These are phyloP conservation scores for Eulithis prunata DNA, from an alignment of 2,888 invertebrate species.

Conservation along the genomic window DNA sequence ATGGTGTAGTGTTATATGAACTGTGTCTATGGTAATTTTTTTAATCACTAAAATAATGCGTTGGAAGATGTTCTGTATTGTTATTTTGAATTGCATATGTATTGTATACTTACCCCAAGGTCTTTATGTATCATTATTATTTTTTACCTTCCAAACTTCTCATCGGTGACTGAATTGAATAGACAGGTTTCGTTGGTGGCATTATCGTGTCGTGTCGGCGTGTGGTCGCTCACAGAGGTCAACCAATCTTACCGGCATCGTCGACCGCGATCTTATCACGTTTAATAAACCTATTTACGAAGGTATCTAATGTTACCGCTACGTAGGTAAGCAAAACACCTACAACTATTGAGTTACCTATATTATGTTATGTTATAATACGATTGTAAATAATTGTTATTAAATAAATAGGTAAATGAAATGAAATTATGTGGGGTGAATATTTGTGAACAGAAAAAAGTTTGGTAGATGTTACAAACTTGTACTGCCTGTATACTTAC, in stretches of 20 bases:
- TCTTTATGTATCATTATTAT: no score
- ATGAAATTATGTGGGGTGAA: conserved; percentile 9
- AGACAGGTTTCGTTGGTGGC: not conserved
- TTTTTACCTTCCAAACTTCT: no score
- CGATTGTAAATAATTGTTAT: no score
- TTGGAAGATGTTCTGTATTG: no score
- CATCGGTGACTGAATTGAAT: no score
- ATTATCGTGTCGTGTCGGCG: conserved; percentile 50
- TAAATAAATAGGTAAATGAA: no score
- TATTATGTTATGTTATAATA: no score
- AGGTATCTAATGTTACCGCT: conserved; percentile 16
- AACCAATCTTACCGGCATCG: conserved; percentile 67
- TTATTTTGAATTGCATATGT: no score
- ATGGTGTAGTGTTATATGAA: no score
- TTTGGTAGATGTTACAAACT: not conserved
- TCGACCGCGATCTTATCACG: conserved; percentile 65
- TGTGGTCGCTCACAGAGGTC: conserved; percentile 65
- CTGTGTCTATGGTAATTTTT: no score
- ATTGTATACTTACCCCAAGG: no score
- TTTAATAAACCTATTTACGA: conserved; percentile 61
- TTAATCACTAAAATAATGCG: no score
- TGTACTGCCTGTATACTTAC: not conserved
- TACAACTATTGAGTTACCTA: conserved; percentile 38
- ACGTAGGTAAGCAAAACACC: conserved; percentile 30
- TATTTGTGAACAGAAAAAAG: conserved; percentile 1